Percentiles rank a stretch among this genome's conserved stretches.
These are phyloP conservation scores for Wiebesia pumilae DNA, from an alignment of 1,140 invertebrate species.

Conservation along the genomic window DNA sequence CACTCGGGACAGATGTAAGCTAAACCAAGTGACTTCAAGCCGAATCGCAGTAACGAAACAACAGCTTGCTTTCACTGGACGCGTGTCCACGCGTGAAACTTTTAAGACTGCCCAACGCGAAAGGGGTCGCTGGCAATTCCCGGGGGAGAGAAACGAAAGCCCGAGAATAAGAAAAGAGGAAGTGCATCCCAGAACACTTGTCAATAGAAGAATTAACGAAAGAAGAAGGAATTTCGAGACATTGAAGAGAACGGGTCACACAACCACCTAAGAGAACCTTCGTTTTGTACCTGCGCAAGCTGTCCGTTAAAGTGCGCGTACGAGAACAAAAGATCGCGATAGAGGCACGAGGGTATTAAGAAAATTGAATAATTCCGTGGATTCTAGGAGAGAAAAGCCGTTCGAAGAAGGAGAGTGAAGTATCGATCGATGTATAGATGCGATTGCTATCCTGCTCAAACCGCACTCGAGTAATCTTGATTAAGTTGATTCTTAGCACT, in stretches of 20 bases:
- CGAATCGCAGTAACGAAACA: neutral
- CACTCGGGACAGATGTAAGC: constrained; percentile 44
- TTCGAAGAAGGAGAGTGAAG: neutral
- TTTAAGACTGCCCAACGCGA: neutral
- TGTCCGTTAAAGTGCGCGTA: neutral
- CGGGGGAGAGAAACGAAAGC: constrained; percentile 1
- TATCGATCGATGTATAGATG: neutral
- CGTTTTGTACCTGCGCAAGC: neutral
- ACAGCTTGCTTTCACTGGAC: neutral
- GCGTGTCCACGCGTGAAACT: constrained; percentile 25
- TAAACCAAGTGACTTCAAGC: constrained; percentile 24
- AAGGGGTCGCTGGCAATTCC: constrained; percentile 6
- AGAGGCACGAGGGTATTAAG: neutral
- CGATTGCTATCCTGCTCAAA: neutral
- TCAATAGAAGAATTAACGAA: neutral
- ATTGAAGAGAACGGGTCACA: constrained; percentile 13
- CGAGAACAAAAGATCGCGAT: neutral
- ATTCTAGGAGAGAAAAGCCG: neutral
- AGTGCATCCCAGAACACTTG: neutral
- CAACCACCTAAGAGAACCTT: neutral
- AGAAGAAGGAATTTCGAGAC: constrained; percentile 5
- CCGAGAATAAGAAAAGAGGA: constrained; percentile 20
- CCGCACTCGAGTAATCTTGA: neutral
- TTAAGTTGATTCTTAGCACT: neutral
- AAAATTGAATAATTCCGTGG: constrained; percentile 29